Conservation (phyloP, 1,140 invertebrate species). For the Pogonomyrmex barbatus region DNA sequence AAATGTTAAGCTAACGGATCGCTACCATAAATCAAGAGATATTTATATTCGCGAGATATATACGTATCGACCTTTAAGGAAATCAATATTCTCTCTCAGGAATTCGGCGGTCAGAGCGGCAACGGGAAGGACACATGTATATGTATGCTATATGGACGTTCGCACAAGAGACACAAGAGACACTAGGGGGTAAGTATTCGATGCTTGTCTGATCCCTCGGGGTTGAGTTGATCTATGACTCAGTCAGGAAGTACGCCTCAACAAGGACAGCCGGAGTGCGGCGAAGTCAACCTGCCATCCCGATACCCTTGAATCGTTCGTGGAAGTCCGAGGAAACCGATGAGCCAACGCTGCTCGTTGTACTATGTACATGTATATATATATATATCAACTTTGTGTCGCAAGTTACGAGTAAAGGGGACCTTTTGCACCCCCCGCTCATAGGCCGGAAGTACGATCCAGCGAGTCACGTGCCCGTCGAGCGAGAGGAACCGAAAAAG, state of each 20-base stretch:
- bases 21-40: conserved; percentile 62
- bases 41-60: conserved; percentile 48
- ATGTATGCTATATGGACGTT: conserved; percentile 12
- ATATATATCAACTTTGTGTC: conserved; percentile 58
- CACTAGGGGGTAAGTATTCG: conserved; percentile 31
- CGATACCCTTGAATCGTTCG: conserved; percentile 51
- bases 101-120: conserved; percentile 15
- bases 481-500: conserved; percentile 48
- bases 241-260: conserved; percentile 79
- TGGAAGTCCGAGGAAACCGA: conserved; percentile 67
- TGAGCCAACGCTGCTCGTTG: conserved; percentile 40
- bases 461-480: conserved; percentile 64
- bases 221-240: conserved; percentile 80
- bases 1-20: background rate
- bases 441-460: conserved; percentile 69
- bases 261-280: conserved; percentile 67
- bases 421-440: conserved; percentile 25
- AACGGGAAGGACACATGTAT: conserved; percentile 19
- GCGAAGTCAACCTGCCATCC: conserved; percentile 71
- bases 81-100: conserved; percentile 74
- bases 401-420: conserved; percentile 45
- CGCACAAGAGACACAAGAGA: conserved; percentile 31
- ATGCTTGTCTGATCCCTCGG: conserved; percentile 73
- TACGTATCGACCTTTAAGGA: conserved; percentile 69
- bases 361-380: background rate